Percentiles rank a stretch among this genome's conserved stretches.
These are phyloP conservation scores for Diorhabda carinulata DNA, from an alignment of 1,140 invertebrate species.

Conservation along the genomic window DNA sequence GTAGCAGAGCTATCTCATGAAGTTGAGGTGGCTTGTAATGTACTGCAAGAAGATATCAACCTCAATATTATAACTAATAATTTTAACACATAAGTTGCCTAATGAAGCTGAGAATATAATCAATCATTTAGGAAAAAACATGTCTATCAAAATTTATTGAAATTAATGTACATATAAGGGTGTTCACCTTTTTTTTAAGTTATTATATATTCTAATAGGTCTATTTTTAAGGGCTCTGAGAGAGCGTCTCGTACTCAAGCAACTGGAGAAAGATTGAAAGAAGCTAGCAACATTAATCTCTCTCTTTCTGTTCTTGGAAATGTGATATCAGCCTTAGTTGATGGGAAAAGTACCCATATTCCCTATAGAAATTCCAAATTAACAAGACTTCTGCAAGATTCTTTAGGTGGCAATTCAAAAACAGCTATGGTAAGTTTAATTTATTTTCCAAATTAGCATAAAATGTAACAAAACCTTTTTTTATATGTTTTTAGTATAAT, in stretches of 20 bases:
- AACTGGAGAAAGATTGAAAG: slow-evolving; percentile 81
- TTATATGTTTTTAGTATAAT: too few species aligned
- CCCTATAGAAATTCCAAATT: slow-evolving; percentile 94
- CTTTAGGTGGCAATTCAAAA: slow-evolving; percentile 93
- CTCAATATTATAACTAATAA: too few species aligned
- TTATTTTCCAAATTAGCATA: background rate
- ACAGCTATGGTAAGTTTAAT: slow-evolving; percentile 71
- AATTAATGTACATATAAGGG: too few species aligned
- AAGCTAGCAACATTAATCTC: slow-evolving; percentile 94
- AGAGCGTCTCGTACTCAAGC: slow-evolving; percentile 90
- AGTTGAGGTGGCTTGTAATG: too few species aligned
- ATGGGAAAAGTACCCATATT: slow-evolving; percentile 90
- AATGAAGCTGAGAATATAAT: too few species aligned
- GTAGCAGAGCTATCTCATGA: too few species aligned
- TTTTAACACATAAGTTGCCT: too few species aligned
- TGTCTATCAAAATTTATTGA: too few species aligned
- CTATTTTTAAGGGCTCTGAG: slow-evolving; percentile 64
- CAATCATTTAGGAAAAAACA: too few species aligned
- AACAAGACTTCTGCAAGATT: slow-evolving; percentile 89
- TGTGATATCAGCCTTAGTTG: slow-evolving; percentile 91
- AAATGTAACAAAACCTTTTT: too few species aligned
- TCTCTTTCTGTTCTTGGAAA: slow-evolving; percentile 91
- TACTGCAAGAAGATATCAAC: too few species aligned
- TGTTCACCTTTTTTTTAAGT: too few species aligned
- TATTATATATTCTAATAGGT: background rate